A percentile compares a stretch with the other conserved stretches of the same genome.
Conservation (phyloP, 2,797 vertebrate genomes). For the Anableps anableps region DNA sequence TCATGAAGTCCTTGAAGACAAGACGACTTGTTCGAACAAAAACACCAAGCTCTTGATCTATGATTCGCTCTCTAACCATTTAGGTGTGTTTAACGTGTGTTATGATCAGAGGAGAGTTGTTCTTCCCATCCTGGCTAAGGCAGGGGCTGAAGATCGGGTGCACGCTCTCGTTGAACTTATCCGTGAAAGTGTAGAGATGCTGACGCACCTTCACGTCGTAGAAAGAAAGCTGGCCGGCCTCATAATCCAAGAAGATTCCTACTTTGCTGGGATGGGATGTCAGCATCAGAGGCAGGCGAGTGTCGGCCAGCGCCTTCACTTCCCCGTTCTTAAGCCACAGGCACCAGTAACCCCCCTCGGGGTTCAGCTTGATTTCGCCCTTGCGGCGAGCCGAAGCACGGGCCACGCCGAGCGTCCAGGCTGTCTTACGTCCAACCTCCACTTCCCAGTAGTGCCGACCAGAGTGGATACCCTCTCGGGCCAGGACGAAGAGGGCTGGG, state of each 20-base stretch:
- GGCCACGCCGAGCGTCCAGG: conserved; percentile 86
- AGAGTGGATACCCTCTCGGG: conserved; percentile 69
- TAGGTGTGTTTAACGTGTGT: conserved; percentile 74
- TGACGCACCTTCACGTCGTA: conserved; percentile 75
- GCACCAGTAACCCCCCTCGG: conserved; percentile 82
- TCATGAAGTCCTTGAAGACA: neutral
- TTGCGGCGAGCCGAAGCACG: conserved; percentile 74
- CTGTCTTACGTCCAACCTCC: conserved; percentile 76
- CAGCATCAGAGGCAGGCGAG: conserved; percentile 68
- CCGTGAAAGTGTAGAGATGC: conserved; percentile 80
- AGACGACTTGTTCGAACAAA: neutral
- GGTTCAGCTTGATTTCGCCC: conserved; percentile 82
- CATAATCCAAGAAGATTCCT: conserved; percentile 82
- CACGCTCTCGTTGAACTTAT: conserved; percentile 76
- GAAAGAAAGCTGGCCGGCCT: conserved; percentile 81
- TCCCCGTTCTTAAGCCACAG: conserved; percentile 82
- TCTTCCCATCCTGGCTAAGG: conserved; percentile 77
- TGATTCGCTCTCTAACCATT: conserved; percentile 1
- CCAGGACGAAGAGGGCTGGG: conserved; percentile 84
- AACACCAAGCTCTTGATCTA: neutral
- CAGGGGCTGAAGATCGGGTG: conserved; percentile 85
- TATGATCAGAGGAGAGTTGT: conserved; percentile 67
- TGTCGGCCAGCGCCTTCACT: conserved; percentile 73
- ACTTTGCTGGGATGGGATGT: conserved; percentile 64
- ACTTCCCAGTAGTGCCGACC: conserved; percentile 90